These are phyloP conservation scores for Sinotaia quadrata DNA, from an alignment of 2,888 invertebrate genomes.

Conservation along the genomic window DNA sequence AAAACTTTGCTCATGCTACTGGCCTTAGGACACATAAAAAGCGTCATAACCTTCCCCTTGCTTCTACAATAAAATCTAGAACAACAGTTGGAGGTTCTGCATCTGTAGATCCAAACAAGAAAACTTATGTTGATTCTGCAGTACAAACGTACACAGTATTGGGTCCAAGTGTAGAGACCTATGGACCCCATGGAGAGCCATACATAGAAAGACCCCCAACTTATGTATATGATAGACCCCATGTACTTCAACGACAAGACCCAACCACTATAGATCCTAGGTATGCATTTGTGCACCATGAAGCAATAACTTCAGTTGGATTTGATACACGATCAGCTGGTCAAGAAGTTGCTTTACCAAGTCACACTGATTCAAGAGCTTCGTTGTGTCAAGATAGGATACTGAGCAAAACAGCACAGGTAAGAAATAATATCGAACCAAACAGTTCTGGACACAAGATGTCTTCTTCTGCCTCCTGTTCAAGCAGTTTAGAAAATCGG, in stretches of 20 bases:
- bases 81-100: background rate
- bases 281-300: constrained; percentile 24
- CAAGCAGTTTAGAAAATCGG: background rate
- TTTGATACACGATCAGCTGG: constrained; percentile 16
- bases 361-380: constrained; percentile 3
- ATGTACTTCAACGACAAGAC: constrained; percentile 23
- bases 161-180: constrained; percentile 23
- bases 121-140: constrained; percentile 25
- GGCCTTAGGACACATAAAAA: constrained; percentile 23
- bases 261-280: constrained; percentile 19
- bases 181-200: constrained; percentile 15
- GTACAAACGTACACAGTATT: constrained; percentile 26
- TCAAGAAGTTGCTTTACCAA: background rate
- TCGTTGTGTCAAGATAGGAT: constrained; percentile 13
- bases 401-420: background rate
- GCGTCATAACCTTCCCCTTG: constrained; percentile 17
- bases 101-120: constrained; percentile 18
- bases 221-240: constrained; percentile 22
- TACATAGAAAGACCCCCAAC: constrained; percentile 21
- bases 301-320: constrained; percentile 24
- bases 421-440: constrained; percentile 12
- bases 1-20: constrained; percentile 21
- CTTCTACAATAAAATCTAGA: constrained; percentile 1
- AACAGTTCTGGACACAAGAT: constrained; percentile 13
- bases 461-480: background rate